Base-by-base conservation (phyloP, 2,113 vertebrate genomes). In the Pyrgilauda ruficollis region DNA sequence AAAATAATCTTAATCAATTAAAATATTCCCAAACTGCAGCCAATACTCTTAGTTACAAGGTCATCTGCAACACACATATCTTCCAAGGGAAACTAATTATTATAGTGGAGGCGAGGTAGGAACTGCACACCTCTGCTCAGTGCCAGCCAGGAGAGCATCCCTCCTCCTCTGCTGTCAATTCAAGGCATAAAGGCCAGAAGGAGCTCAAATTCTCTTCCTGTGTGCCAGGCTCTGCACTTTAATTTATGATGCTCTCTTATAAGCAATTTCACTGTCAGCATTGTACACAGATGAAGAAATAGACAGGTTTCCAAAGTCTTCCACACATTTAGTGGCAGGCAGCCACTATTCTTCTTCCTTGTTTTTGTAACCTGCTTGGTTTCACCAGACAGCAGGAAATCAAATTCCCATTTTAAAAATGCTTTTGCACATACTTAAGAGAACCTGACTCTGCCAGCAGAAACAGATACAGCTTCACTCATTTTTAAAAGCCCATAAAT, bases 1-100 rank as follows among this genome's bases (percentile, higher is more conserved):
- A 97, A 97, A 97, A 97, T 96, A 96, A 96, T 97, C 93, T 93
- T 97, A 96, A 97, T 97, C 96, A 97, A 97, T 97, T 97, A 96
- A 94, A 95, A 96, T 93, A 97, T 96, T 94, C 96, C 95, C 95
- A 95, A 94, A 94, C 76, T 93, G 91, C 91, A 90, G 49, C 87
- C 92, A 93, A 76, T 87, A 83, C 95, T 94, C 89, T 82, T 78
- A 94, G 93, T 95, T 95, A 95, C 96, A 97, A 97, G 97, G 97
- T 97, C 96, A 96, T 97, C 91, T 88, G 91, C 95, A 96, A 94
- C 79, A 90, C 69, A 89, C 67, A 75, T 61, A 80, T 61, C 79
- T 94, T 97, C 93, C 94, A 96, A 82, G 91, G 78, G 84, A 97
- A 95, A 90, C 86, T 88, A 90, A 95, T 91, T 92, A 90, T 84